Conservation (phyloP, 2,113 vertebrate species). For the Rhagologus leucostigma region DNA sequence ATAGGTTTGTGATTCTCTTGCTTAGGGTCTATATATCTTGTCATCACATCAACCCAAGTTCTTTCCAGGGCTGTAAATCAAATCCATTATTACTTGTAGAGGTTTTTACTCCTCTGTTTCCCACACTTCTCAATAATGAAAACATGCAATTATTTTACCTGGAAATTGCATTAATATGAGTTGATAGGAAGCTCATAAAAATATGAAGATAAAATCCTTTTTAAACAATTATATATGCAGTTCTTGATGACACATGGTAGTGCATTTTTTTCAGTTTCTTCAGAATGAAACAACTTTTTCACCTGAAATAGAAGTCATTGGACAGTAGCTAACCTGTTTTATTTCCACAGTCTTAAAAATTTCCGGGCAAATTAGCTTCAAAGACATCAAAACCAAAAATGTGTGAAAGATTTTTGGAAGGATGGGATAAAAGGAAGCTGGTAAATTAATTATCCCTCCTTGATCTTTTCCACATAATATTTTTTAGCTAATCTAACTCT, state of each 20-base stretch:
- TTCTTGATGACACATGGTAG: background rate
- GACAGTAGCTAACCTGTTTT: conserved; percentile 21
- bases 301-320: conserved; percentile 30
- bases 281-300: background rate
- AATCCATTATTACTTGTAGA: too few relatives aligned
- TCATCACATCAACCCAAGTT: too few relatives aligned
- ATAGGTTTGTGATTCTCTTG: too few relatives aligned
- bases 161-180: background rate
- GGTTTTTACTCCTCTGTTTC: too few relatives aligned
- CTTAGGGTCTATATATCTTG: too few relatives aligned
- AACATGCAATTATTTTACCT: background rate
- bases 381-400: conserved; percentile 12
- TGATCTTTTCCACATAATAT: conserved; percentile 6
- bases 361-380: conserved; percentile 15
- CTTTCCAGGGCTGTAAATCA: too few relatives aligned
- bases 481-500: conserved; percentile 2
- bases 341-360: background rate
- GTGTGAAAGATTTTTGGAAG: background rate
- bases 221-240: background rate
- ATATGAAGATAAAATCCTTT: background rate
- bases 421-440: background rate
- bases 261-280: background rate
- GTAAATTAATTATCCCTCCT: conserved; percentile 41
- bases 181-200: background rate
- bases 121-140: background rate